Evolutionary conservation across 2,113 vertebrate genomes (phyloP), one percentile per base, ranked within the genome.

Genomic region (Engystomops pustulosus): DNA sequence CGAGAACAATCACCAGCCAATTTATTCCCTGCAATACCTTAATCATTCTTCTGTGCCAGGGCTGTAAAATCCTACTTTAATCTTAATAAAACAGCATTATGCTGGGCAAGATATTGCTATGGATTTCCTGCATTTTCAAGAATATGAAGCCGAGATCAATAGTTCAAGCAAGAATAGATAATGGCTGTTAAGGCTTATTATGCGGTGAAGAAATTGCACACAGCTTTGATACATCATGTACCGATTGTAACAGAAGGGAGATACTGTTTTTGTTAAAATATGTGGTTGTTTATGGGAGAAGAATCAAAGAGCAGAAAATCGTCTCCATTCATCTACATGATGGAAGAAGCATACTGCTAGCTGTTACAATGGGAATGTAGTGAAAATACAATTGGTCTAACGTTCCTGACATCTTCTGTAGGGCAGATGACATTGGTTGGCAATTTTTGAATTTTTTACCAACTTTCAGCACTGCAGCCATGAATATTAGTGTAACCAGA

Each of bases 11-110:
- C 79, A 81, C n/a, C n/a, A 70, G 67, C 47, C 80, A 81, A 81
- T 71, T 55, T 71, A 70, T 70, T 55, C 80, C 30, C 80, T 55
- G 80, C 65, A 81, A 71, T 71, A 81, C 65, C 80, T 81, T 81
- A 71, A 81, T 81, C 80, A 81, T 71, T 51, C 45, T 41, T 44
- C n/a, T 71, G 80, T 71, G 65, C 67, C 38, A 44, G 67, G 67
- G 67, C 80, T 55, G 80, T 81, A 81, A 81, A 81, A 71, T 81
- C 65, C 67, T 71, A 81, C 80, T 71, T 81, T 81, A 53, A 81
- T 81, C 67, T 71, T 81, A 81, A 81, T 81, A 81, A 81, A 81
- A 81, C 67, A 58, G 65, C 80, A 81, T 81, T 81, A 81, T 41
- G 44, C 67, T 11, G 32, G n/a, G 49, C 47, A 71, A 79, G 77